Conservation (phyloP, 2,113 vertebrate species). For the Tachysurus fulvidraco region DNA sequence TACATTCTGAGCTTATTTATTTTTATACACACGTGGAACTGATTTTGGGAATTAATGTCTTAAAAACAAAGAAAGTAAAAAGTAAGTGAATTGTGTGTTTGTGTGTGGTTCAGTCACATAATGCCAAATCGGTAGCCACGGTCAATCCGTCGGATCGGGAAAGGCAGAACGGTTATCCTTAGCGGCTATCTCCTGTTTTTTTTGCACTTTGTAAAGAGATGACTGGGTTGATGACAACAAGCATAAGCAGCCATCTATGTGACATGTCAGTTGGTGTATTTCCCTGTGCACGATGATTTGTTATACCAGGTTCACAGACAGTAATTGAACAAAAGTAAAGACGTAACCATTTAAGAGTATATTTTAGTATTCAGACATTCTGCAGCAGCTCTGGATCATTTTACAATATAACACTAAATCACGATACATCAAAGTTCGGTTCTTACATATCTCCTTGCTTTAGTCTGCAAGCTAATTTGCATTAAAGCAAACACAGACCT, state of each 20-base stretch:
- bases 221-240: conserved; percentile 13
- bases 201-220: conserved; percentile 15
- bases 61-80: conserved; percentile 9
- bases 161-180: conserved; percentile 19
- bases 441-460: background rate
- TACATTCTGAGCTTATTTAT: background rate
- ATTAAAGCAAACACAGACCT: background rate
- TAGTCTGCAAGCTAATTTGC: background rate
- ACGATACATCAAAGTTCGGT: too few relatives aligned
- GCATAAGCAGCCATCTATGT: background rate
- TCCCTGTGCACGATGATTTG: background rate
- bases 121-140: conserved; percentile 7
- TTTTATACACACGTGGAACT: background rate
- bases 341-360: background rate
- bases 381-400: background rate
- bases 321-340: background rate
- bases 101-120: background rate
- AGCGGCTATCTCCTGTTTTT: conserved; percentile 7
- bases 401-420: background rate
- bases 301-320: background rate
- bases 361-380: background rate
- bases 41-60: background rate
- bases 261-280: background rate
- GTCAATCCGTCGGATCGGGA: conserved; percentile 3
- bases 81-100: background rate